These are phyloP conservation scores for Zeuzera pyrina DNA, from an alignment of 2,888 invertebrate genomes.

Conservation along the genomic window DNA sequence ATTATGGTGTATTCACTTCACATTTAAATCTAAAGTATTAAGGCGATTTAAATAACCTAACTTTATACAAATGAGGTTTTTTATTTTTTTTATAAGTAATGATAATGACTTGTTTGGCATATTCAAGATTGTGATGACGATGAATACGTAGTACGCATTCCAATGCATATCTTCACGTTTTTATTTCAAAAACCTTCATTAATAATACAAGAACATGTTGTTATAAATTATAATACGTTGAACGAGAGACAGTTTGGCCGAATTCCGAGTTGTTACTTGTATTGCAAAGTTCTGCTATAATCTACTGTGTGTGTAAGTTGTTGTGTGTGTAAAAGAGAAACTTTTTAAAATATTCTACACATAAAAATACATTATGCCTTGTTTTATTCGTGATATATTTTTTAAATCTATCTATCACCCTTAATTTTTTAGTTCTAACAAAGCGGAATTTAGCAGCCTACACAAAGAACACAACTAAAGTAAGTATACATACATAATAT, in stretches of 20 bases:
- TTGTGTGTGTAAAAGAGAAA: neutral
- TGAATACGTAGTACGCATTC: too few relatives aligned
- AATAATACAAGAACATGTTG: neutral
- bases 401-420: constrained; percentile 40
- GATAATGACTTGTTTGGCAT: constrained; percentile 57
- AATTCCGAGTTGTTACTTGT: too few relatives aligned
- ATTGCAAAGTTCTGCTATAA: too few relatives aligned
- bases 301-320: neutral
- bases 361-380: constrained; percentile 54
- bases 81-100: too few relatives aligned
- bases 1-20: constrained; percentile 50
- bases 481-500: constrained; percentile 40
- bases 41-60: constrained; percentile 57
- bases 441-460: constrained; percentile 59
- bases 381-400: constrained; percentile 42
- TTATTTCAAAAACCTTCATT: too few relatives aligned
- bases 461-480: constrained; percentile 33
- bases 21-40: constrained; percentile 43
- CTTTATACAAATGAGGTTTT: constrained; percentile 57
- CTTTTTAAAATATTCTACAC: too few relatives aligned
- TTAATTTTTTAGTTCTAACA: constrained; percentile 38
- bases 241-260: too few relatives aligned
- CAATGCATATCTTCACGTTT: too few relatives aligned
- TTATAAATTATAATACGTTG: neutral
- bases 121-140: constrained; percentile 39